These are phyloP conservation scores for Chloebia gouldiae DNA, from an alignment of 2,113 vertebrate genomes.

Conservation along the genomic window DNA sequence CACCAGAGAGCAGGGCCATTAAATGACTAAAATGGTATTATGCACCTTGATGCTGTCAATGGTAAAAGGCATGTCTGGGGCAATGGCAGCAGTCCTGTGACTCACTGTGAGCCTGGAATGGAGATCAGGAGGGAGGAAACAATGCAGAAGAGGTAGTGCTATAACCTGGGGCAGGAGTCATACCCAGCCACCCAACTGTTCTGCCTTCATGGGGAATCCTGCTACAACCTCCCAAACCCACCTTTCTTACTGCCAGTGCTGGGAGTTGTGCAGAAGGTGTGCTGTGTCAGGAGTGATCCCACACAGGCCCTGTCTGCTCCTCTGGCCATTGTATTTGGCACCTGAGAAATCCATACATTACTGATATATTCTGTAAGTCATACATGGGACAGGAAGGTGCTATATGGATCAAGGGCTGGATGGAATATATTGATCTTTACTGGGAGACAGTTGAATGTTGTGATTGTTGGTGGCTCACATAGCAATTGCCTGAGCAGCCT, in stretches of 20 bases:
- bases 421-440: background rate
- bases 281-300: background rate
- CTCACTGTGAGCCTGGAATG: background rate
- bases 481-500: background rate
- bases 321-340: background rate
- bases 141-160: background rate
- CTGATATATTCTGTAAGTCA: background rate
- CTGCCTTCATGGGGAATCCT: background rate
- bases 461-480: background rate
- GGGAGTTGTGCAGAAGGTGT: rapidly evolving
- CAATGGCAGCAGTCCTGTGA: background rate
- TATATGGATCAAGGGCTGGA: background rate
- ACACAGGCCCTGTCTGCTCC: background rate
- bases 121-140: background rate
- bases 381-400: background rate
- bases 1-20: background rate
- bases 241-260: background rate
- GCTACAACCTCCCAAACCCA: background rate
- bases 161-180: background rate
- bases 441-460: rapidly evolving
- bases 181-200: background rate
- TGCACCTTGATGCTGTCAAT: background rate
- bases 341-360: rapidly evolving
- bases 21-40: background rate
- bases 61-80: background rate